Percentiles rank a stretch among this genome's conserved stretches.
These are phyloP conservation scores for Erebia epiphron DNA, from an alignment of 2,888 invertebrate species.

Conservation along the genomic window DNA sequence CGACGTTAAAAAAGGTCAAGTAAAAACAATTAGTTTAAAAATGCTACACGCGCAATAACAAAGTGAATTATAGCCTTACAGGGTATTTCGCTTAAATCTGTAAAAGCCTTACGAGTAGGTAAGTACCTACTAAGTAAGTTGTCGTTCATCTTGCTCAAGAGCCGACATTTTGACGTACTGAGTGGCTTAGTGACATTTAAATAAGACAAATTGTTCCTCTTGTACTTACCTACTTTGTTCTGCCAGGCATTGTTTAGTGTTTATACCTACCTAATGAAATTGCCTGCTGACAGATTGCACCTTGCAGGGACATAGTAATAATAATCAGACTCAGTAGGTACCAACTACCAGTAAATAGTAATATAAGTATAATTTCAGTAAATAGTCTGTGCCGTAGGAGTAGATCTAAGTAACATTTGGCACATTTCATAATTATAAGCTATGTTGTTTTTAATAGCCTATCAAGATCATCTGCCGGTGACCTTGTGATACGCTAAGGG, in stretches of 20 bases:
- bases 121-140: not conserved
- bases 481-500: no score
- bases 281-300: conserved; percentile 17
- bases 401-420: no score
- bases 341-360: not conserved
- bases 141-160: conserved; percentile 38
- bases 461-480: no score
- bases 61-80: not conserved
- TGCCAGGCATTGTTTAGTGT: conserved; percentile 27
- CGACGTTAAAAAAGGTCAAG: no score
- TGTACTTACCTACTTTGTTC: not conserved
- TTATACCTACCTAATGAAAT: conserved; percentile 23
- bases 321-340: not conserved
- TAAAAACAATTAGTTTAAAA: no score
- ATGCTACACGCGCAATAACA: not conserved
- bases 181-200: conserved; percentile 56
- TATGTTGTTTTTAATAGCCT: no score
- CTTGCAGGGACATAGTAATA: conserved; percentile 9
- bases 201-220: conserved; percentile 43
- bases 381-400: no score
- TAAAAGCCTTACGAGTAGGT: not conserved
- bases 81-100: not conserved
- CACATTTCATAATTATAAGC: no score
- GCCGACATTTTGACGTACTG: conserved; percentile 49
- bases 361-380: not conserved